phyloP scores from a whole-genome alignment of 2,797 vertebrate genomes.

The Danio aesculapii region DNA sequence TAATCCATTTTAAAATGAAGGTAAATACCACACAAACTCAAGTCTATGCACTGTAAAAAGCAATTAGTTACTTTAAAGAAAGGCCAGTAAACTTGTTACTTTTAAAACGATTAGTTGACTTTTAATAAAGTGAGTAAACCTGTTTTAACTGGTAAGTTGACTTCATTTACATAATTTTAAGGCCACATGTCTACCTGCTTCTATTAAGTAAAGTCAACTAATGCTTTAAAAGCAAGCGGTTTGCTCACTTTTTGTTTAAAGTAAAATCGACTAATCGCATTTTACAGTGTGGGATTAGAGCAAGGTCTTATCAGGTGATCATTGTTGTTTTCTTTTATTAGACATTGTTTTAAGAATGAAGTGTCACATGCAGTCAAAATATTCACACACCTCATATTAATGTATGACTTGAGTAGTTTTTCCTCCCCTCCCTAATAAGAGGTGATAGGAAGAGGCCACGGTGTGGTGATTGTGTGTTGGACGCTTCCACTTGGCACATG shows the following conservation, averaged over 20 bases:
- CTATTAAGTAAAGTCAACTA: no score
- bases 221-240: no score
- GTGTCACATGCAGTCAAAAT: background rate
- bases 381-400: background rate
- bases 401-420: background rate
- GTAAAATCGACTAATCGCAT: no score
- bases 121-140: no score
- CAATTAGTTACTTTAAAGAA: background rate
- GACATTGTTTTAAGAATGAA: background rate
- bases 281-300: background rate
- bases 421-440: background rate
- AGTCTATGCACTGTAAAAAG: background rate
- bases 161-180: no score
- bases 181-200: no score
- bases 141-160: no score
- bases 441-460: slow-evolving; percentile 5
- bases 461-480: background rate
- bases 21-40: background rate
- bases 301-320: background rate
- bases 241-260: no score
- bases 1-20: background rate
- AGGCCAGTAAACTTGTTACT: no score
- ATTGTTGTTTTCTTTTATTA: background rate
- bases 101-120: no score
- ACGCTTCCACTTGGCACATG: background rate